Evolutionary conservation across 2,888 invertebrate species (phyloP).

Genomic region (Ichneumon xanthorius): DNA sequence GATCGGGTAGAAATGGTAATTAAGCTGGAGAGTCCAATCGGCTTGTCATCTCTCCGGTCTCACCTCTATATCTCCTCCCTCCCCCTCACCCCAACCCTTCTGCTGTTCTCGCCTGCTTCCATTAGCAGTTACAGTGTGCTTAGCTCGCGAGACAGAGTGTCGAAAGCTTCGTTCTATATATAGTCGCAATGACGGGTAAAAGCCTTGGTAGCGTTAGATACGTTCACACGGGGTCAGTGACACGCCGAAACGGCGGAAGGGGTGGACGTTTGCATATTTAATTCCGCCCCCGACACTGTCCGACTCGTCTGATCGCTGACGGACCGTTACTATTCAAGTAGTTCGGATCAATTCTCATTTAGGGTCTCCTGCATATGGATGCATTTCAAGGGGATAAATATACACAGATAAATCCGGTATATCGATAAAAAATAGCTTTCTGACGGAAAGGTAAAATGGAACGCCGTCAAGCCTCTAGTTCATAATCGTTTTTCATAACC

Average conservation of each 20-base stretch:
- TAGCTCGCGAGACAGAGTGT: constrained; percentile 63
- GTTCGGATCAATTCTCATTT: constrained; percentile 12
- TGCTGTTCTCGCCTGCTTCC: constrained; percentile 61
- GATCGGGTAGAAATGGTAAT: constrained; percentile 63
- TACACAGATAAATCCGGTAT: neutral
- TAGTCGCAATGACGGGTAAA: constrained; percentile 28
- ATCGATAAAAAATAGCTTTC: neutral
- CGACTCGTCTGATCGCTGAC: constrained; percentile 31
- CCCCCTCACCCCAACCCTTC: constrained; percentile 27
- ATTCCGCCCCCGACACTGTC: constrained; percentile 12
- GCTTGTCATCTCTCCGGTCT: constrained; percentile 43
- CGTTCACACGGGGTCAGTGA: constrained; percentile 29
- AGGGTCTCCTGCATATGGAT: constrained; percentile 2
- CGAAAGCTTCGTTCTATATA: constrained; percentile 29
- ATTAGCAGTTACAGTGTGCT: constrained; percentile 66
- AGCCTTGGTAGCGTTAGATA: constrained; percentile 34
- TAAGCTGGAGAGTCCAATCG: constrained; percentile 63
- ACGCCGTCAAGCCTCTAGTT: neutral
- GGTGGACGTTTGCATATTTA: constrained; percentile 21
- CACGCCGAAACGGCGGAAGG: constrained; percentile 1
- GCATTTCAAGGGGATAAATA: neutral
- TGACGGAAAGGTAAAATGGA: neutral
- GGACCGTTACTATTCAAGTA: constrained; percentile 28
- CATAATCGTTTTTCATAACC: neutral
- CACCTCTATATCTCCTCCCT: constrained; percentile 23